These are phyloP conservation scores for Squalus acanthias DNA, from an alignment of 2,797 vertebrate genomes.

Conservation along the genomic window DNA sequence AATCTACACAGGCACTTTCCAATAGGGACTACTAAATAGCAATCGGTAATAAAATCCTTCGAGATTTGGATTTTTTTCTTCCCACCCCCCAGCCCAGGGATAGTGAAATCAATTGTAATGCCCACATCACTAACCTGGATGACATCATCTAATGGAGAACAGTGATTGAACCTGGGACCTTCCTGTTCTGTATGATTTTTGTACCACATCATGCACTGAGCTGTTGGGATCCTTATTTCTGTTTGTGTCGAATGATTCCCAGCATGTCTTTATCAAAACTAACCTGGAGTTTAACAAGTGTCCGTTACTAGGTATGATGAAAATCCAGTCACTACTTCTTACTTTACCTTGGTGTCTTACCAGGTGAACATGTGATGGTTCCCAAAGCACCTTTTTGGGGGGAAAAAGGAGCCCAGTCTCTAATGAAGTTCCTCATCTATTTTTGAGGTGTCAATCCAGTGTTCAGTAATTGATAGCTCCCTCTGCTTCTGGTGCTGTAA, in stretches of 20 bases:
- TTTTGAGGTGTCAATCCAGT: not conserved
- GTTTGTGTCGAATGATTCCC: not conserved
- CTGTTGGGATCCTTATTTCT: not conserved
- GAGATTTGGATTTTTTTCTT: not conserved
- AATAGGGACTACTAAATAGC: not conserved
- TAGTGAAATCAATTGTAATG: not conserved
- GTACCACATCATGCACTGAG: not conserved
- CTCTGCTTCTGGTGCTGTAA: not conserved
- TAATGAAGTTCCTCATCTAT: not conserved
- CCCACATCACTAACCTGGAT: not conserved
- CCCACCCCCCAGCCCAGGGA: not conserved
- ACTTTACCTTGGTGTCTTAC: not conserved
- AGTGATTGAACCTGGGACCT: not conserved
- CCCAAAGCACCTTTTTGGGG: not conserved
- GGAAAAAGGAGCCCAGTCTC: too few species aligned
- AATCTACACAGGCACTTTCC: too few species aligned
- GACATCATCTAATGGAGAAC: too few species aligned
- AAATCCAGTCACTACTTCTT: not conserved
- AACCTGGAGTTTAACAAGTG: not conserved
- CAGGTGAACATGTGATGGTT: not conserved
- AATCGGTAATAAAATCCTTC: not conserved
- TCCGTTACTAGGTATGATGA: not conserved
- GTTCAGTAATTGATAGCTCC: not conserved
- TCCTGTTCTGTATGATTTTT: not conserved
- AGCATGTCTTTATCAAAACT: not conserved